Percentiles rank a stretch among this genome's conserved stretches.
phyloP scores from a whole-genome alignment of 2,888 invertebrate species.

The Blastobasis lacticolella region DNA sequence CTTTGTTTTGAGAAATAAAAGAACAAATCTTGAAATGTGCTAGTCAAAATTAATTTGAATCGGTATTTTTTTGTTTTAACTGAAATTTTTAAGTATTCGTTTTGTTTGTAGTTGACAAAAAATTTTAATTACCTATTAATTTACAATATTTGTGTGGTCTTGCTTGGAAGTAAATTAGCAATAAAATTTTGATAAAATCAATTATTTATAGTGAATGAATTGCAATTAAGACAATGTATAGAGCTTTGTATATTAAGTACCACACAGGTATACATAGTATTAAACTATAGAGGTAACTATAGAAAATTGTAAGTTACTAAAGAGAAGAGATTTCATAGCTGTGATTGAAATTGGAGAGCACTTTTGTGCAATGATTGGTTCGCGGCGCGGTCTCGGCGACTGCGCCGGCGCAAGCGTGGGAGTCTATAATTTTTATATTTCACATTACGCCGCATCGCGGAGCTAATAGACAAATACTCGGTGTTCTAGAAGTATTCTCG shows the following conservation, averaged over 20 bases:
- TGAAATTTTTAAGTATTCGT: slow-evolving; percentile 33
- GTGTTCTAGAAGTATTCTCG: slow-evolving; percentile 37
- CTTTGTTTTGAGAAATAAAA: slow-evolving; percentile 50
- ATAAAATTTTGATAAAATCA: slow-evolving; percentile 70
- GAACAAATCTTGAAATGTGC: slow-evolving; percentile 38
- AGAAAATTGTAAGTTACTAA: slow-evolving; percentile 46
- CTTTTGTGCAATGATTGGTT: slow-evolving; percentile 48
- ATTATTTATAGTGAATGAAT: slow-evolving; percentile 68
- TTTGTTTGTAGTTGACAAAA: slow-evolving; percentile 37
- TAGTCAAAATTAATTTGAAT: slow-evolving; percentile 67
- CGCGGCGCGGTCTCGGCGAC: slow-evolving; percentile 4
- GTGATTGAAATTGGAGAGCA: slow-evolving; percentile 63
- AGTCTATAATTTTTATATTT: slow-evolving; percentile 22
- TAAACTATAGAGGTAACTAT: slow-evolving; percentile 50
- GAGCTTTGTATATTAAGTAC: slow-evolving; percentile 71
- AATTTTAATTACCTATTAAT: slow-evolving; percentile 18
- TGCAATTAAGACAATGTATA: slow-evolving; percentile 71
- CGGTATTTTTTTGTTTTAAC: slow-evolving; percentile 35
- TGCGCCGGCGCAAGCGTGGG: not conserved
- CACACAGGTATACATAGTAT: slow-evolving; percentile 65
- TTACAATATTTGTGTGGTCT: slow-evolving; percentile 46
- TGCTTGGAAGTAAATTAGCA: slow-evolving; percentile 58
- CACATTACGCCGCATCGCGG: slow-evolving; percentile 3
- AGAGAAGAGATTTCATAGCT: slow-evolving; percentile 69
- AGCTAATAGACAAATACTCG: slow-evolving; percentile 43